phyloP scores from a whole-genome alignment of 2,113 vertebrate genomes.

The Ivindomyrus marchei region DNA sequence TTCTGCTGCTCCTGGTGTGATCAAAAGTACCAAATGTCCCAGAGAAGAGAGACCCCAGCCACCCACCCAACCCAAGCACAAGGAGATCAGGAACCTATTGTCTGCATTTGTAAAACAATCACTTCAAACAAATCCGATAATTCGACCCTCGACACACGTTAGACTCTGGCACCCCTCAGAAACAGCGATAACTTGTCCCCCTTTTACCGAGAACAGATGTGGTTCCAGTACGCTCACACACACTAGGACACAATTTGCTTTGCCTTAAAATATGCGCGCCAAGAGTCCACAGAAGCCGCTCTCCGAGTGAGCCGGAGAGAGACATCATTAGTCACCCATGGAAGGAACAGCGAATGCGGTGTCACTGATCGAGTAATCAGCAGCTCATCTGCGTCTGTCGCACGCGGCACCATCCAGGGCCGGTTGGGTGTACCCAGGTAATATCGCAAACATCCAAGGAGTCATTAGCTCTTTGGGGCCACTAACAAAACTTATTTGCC shows the following conservation, averaged over 20 bases:
- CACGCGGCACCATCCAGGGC: background rate
- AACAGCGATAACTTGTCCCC: background rate
- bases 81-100: background rate
- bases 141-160: background rate
- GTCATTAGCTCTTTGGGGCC: background rate
- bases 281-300: background rate
- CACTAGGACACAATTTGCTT: background rate
- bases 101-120: background rate
- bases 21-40: constrained; percentile 5
- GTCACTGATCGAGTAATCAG: background rate
- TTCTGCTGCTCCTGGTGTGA: background rate
- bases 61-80: background rate
- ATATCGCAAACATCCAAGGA: background rate
- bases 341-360: background rate
- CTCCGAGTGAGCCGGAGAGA: background rate
- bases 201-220: background rate
- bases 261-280: background rate
- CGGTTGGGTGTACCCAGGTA: background rate
- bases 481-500: background rate
- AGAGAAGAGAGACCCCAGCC: background rate
- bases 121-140: background rate
- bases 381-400: background rate
- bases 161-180: background rate
- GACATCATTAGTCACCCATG: background rate
- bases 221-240: background rate